phyloP scores from a whole-genome alignment of 2,113 vertebrate species.

The Ptilorrhoa leucosticta region DNA sequence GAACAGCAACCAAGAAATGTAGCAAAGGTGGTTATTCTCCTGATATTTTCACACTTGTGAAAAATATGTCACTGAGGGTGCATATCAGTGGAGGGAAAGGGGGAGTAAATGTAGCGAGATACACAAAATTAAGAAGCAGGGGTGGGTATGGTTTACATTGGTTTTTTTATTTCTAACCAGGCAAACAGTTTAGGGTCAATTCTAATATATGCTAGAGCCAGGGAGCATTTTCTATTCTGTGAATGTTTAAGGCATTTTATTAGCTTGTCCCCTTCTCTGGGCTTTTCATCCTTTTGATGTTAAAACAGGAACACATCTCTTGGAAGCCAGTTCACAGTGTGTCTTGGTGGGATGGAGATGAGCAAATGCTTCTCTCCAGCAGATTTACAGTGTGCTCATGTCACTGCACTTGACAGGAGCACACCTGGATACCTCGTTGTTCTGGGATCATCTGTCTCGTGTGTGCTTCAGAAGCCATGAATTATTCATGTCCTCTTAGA shows the following conservation, averaged over 20 bases:
- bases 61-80: background rate
- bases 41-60: background rate
- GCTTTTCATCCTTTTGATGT: constrained; percentile 18
- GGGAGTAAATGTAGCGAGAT: background rate
- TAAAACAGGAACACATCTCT: background rate
- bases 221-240: background rate
- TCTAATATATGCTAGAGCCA: background rate
- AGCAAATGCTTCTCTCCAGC: background rate
- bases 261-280: background rate
- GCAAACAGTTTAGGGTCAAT: background rate
- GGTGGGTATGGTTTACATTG: background rate
- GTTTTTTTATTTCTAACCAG: background rate
- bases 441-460: constrained; percentile 24
- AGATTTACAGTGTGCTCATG: constrained; percentile 27
- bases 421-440: constrained; percentile 40
- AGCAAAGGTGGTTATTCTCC: background rate
- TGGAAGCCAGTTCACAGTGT: background rate
- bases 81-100: background rate
- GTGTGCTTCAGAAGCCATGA: constrained; percentile 45
- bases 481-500: constrained; percentile 40
- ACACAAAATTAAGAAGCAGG: background rate
- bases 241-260: background rate
- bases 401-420: constrained; percentile 35
- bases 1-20: background rate
- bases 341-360: background rate